Base-by-base conservation (phyloP, 2,113 vertebrate species). In the Dendrocopos noguchii region DNA sequence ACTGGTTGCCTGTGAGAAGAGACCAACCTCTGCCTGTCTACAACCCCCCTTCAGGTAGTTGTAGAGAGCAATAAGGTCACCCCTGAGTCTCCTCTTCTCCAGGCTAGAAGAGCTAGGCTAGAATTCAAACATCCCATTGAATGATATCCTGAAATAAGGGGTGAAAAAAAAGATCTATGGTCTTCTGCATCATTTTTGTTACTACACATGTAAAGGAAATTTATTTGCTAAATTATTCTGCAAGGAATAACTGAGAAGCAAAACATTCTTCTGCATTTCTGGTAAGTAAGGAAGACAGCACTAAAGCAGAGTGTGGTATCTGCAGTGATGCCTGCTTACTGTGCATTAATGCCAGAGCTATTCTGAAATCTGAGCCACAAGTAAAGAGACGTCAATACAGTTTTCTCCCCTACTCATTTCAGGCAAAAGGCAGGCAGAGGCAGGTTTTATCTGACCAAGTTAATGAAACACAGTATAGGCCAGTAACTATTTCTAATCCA, bases 161-260 rank as follows among this genome's bases (percentile, higher is more conserved):
- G 17, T 34, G 59, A 44, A 77, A 82, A 55, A 18, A 20, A 2
- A 18, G 15, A 31, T 18, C 75, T n/a, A 10, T 0, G 0, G 33
- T 84, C 39, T 78, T 15, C 85, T 60, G 79, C 57, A 72, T 52
- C n/a, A 31, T 90, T 50, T 68, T 68, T 50, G 57, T 83, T 77
- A 57, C 39, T 84, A 83, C 57, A 80, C 39, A 31, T 25, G 68
- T 72, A 36, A 90, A 80, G 65, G 87, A 88, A 95, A 94, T 83
- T n/a, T 72, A 68, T 89, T 55, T 72, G 84, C 72, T 86, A 80
- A 95, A 95, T 94, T 90, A 91, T n/a, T 87, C 73, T 90, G 91
- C 82, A 90, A 95, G n/a, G n/a, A n/a, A n/a, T n/a, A n/a, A 94
- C 2, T 33, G 87, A 91, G 79, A 95, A 77, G 44, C 2, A 1